phyloP scores from a whole-genome alignment of 35 echinoderm and acorn worm species.

The Eucidaris tribuloides region DNA sequence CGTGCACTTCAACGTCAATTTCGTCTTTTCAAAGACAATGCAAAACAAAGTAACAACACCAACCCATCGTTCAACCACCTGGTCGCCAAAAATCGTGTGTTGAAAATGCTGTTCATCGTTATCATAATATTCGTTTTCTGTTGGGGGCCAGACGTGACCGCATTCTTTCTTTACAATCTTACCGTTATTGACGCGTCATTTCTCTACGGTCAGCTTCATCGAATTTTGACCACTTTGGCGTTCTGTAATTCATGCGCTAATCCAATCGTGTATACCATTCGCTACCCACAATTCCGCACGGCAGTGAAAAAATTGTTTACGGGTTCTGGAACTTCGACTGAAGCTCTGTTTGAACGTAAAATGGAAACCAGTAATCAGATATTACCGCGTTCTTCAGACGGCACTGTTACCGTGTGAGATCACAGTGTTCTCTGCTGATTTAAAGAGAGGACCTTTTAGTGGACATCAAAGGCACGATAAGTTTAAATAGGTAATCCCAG shows the following conservation, averaged over 20 bases:
- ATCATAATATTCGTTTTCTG: conserved; percentile 71
- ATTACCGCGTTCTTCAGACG: too few relatives aligned
- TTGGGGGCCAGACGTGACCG: conserved; percentile 51
- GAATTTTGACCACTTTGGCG: conserved; percentile 36
- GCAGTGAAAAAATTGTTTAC: not conserved
- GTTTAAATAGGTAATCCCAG: too few relatives aligned
- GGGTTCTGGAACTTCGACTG: not conserved
- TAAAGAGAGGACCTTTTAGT: too few relatives aligned
- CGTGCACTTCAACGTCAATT: conserved; percentile 29
- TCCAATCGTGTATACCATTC: conserved; percentile 64
- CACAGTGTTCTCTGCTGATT: too few relatives aligned
- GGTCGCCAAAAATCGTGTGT: conserved; percentile 19
- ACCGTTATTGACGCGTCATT: conserved; percentile 3
- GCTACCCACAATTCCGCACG: not conserved
- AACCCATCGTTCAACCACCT: conserved; percentile 37
- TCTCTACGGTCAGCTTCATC: conserved; percentile 20
- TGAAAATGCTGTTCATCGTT: conserved; percentile 62
- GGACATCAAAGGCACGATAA: too few relatives aligned
- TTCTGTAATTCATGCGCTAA: conserved; percentile 69
- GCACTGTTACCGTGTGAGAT: too few relatives aligned
- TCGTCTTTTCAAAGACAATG: not conserved
- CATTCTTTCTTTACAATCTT: conserved; percentile 44
- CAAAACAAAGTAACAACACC: not conserved
- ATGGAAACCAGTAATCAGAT: not conserved
- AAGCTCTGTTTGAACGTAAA: conserved; percentile 4